Evolutionary conservation across 2,888 invertebrate species (phyloP).

Genomic region (Callinectes sapidus): DNA sequence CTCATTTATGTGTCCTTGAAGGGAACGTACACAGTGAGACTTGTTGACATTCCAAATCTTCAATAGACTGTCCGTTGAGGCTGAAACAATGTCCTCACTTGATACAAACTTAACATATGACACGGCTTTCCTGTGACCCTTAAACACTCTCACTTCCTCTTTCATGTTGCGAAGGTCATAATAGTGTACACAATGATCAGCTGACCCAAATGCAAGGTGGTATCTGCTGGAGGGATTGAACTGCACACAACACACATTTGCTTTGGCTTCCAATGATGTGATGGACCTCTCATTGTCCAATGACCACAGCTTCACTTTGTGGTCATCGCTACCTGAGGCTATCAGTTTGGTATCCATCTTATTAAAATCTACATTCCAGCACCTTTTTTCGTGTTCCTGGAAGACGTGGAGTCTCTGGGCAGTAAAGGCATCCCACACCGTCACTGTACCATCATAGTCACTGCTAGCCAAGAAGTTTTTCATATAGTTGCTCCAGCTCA

Average conservation of each 20-base stretch:
- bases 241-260: slow-evolving; percentile 96
- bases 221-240: slow-evolving; percentile 90
- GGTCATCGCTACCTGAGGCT: slow-evolving; percentile 95
- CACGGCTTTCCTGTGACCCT: slow-evolving; percentile 94
- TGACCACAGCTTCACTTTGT: slow-evolving; percentile 94
- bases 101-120: slow-evolving; percentile 95
- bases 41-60: slow-evolving; percentile 91
- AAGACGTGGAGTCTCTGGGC: slow-evolving; percentile 80
- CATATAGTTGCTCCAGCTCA: slow-evolving; percentile 95
- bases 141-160: slow-evolving; percentile 87
- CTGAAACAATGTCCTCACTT: slow-evolving; percentile 89
- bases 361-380: slow-evolving; percentile 97
- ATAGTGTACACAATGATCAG: slow-evolving; percentile 97
- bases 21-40: slow-evolving; percentile 87
- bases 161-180: slow-evolving; percentile 89
- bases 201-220: slow-evolving; percentile 95
- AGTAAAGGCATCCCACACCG: slow-evolving; percentile 91
- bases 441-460: slow-evolving; percentile 95
- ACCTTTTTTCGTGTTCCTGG: slow-evolving; percentile 94
- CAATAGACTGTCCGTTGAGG: slow-evolving; percentile 92
- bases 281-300: slow-evolving; percentile 90
- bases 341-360: slow-evolving; percentile 91
- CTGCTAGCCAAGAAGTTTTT: slow-evolving; percentile 91
- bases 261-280: slow-evolving; percentile 92
- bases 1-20: slow-evolving; percentile 94